These are phyloP conservation scores for Solen grandis DNA, from an alignment of 1,140 invertebrate genomes.

Conservation along the genomic window DNA sequence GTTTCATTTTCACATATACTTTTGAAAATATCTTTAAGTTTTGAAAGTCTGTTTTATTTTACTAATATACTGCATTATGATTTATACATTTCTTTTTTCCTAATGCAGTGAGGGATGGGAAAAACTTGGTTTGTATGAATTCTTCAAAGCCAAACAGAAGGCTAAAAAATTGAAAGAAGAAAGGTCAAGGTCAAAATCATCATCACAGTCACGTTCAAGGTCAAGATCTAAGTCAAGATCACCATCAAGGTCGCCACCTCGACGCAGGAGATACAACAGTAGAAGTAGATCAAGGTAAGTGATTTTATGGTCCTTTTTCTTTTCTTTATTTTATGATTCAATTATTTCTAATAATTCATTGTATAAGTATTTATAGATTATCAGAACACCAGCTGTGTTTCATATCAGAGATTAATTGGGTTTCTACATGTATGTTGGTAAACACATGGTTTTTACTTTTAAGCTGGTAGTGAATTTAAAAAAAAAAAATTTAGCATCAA, in stretches of 20 bases:
- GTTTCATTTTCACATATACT: too few species aligned
- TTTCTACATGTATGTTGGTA: not conserved
- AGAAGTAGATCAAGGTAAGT: conserved; percentile 65
- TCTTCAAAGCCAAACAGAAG: conserved; percentile 96
- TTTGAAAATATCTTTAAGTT: too few species aligned
- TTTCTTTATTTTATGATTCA: not conserved
- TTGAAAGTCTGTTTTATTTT: too few species aligned
- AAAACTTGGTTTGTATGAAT: conserved; percentile 97
- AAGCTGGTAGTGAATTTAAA: too few species aligned
- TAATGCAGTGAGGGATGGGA: conserved; percentile 96
- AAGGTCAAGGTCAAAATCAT: conserved; percentile 56
- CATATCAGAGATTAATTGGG: too few species aligned
- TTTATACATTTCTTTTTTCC: not conserved
- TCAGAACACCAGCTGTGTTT: too few species aligned
- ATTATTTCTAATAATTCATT: not conserved
- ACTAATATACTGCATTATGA: too few species aligned
- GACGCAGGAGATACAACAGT: conserved; percentile 57
- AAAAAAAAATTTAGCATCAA: too few species aligned
- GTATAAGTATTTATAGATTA: not conserved
- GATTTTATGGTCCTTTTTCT: conserved; percentile 7
- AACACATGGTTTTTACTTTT: conserved; percentile 1
- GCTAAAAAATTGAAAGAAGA: conserved; percentile 95
- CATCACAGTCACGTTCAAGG: conserved; percentile 59
- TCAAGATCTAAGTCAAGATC: conserved; percentile 65
- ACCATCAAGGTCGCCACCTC: conserved; percentile 61